A percentile compares a stretch with the other conserved stretches of the same genome.
Conservation (phyloP, 2,888 invertebrate genomes). For the Coecobrya sp. region DNA sequence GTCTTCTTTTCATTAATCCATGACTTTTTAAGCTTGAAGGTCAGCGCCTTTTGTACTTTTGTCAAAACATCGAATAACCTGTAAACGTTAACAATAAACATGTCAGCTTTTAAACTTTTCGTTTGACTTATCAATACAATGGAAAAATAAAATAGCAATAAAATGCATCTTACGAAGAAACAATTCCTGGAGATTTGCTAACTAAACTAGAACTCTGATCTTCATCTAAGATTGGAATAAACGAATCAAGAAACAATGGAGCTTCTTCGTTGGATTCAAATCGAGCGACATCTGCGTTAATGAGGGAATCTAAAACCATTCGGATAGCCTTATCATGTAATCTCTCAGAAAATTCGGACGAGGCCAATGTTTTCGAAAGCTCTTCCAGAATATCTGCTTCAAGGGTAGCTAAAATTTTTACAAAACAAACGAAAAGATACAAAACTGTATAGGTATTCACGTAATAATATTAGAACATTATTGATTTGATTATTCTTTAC, state of each 20-base stretch:
- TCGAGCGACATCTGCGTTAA: conserved; percentile 57
- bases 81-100: too few species aligned
- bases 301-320: conserved; percentile 68
- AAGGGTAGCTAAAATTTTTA: conserved; percentile 17
- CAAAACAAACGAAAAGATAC: too few species aligned
- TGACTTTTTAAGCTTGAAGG: conserved; percentile 58
- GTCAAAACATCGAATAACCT: conserved; percentile 16
- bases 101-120: too few species aligned
- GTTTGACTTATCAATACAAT: too few species aligned
- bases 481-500: conserved; percentile 17
- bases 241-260: conserved; percentile 20
- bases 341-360: conserved; percentile 53
- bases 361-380: conserved; percentile 34
- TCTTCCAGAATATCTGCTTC: conserved; percentile 33
- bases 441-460: too few species aligned
- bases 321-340: conserved; percentile 61
- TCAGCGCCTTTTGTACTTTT: conserved; percentile 24
- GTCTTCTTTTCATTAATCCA: conserved; percentile 48
- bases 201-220: neutral
- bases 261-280: conserved; percentile 23
- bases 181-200: neutral
- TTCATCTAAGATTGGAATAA: conserved; percentile 42
- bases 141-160: too few species aligned
- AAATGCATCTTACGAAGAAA: neutral
- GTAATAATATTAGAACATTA: neutral